Base-by-base conservation (phyloP, 53 echinoderm and acorn worm genomes). In the Echinometra lucunter region DNA sequence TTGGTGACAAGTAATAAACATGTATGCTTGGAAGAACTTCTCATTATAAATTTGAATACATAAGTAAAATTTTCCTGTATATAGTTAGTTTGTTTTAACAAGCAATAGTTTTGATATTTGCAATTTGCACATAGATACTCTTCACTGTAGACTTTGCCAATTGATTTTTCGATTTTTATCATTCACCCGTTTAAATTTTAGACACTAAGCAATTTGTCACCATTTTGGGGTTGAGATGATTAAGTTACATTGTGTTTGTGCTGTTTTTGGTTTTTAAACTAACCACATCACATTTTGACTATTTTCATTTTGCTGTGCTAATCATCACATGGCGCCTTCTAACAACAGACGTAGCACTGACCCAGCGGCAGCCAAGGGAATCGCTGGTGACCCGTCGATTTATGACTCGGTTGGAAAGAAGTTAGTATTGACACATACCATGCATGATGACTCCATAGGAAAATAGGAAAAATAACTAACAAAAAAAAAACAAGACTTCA, bases 291-390 rank as follows among this genome's bases (percentile, higher is more conserved):
- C 91, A 45, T 70, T 70, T 69, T 67, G 45, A 25, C 44, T 91
- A 21, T 42, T 91, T 91, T 91, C 16, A 19, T 30, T 66, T 91
- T 69, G 66, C 45, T 69, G 45, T 69, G 66, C 69, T 53, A 63
- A 21, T 91, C 35, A 89, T 58, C 63, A 57, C 58, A 6, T 69
- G 69, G 69, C 18, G 91, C 91, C 47, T 25, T 66, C 45, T 83
- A 94, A 94, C n/a, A n/a, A n/a, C 94, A 94, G 94, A 63, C 94
- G 94, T 40, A 94, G 94, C 85, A 83, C 83, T 58, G 94, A 85
- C 15, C 82, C 94, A 55, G 19, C 37, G 21, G 63, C 40, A n/a
- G 45, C 78, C 56, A 92, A 74, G 34, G 93, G 45, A 23, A 40
- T 74, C 7, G 19, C 44, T 32, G 93, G 78, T 53, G 94, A 94